phyloP scores from a whole-genome alignment of 2,113 vertebrate species.

The Psittacula cyanocephala region DNA sequence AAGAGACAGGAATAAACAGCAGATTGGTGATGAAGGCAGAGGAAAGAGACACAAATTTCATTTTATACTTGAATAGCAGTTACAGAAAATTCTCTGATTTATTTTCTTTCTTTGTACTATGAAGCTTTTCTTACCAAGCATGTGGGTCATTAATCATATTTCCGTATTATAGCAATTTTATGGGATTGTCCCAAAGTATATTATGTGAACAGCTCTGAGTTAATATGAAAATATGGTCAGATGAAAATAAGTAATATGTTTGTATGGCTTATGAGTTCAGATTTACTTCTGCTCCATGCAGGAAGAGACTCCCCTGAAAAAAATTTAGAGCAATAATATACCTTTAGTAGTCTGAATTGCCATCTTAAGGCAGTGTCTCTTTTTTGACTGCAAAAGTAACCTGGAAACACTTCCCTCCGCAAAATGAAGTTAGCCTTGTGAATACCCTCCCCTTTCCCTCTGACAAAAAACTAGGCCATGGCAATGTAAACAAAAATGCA shows the following conservation, averaged over 20 bases:
- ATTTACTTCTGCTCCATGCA: neutral
- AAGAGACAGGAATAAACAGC: neutral
- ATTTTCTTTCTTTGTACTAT: neutral
- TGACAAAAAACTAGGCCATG: neutral
- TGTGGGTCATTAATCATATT: rapidly evolving
- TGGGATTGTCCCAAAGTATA: neutral
- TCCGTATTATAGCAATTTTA: neutral
- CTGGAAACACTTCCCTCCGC: neutral
- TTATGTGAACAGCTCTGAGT: neutral
- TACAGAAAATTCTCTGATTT: neutral
- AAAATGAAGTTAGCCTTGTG: neutral
- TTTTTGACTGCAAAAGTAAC: neutral
- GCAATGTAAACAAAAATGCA: neutral
- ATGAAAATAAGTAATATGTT: neutral
- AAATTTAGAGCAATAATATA: neutral
- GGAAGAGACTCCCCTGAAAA: neutral
- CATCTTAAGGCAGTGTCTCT: neutral
- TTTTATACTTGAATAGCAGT: neutral
- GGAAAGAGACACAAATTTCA: neutral
- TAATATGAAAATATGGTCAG: neutral
- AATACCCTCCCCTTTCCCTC: neutral
- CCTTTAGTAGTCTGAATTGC: neutral
- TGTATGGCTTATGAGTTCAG: neutral
- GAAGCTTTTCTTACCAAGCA: neutral
- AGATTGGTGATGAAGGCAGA: neutral